Conservation (phyloP, 1,140 invertebrate genomes). For the Orchesella cincta region DNA sequence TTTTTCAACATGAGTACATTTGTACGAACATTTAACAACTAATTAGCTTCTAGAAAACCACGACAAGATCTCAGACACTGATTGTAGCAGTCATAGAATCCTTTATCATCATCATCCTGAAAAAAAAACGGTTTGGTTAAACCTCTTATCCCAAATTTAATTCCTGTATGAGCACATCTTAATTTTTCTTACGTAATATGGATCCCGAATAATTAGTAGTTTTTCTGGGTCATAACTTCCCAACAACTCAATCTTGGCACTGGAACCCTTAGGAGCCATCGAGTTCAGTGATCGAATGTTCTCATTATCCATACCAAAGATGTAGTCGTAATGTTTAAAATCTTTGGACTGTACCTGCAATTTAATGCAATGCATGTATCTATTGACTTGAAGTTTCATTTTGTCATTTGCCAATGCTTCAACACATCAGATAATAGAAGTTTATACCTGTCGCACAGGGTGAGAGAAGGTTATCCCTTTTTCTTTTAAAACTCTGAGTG, state of each 20-base stretch:
- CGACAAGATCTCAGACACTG: conserved; percentile 54
- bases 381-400: neutral
- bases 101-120: conserved; percentile 54
- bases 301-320: conserved; percentile 87
- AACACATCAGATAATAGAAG: neutral
- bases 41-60: conserved; percentile 57
- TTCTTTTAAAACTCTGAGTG: conserved; percentile 69
- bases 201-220: conserved; percentile 75
- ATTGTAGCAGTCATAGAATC: conserved; percentile 57
- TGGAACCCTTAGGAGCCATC: conserved; percentile 63
- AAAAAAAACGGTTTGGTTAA: conserved; percentile 16
- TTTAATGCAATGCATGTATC: neutral
- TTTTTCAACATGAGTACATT: too few species aligned
- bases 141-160: too few species aligned
- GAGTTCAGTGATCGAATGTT: conserved; percentile 72
- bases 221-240: conserved; percentile 79
- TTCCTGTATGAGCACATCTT: too few species aligned
- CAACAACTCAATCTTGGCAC: conserved; percentile 73
- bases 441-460: conserved; percentile 69
- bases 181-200: conserved; percentile 81
- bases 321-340: conserved; percentile 77
- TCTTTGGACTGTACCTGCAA: conserved; percentile 68
- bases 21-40: too few species aligned
- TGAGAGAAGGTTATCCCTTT: conserved; percentile 74
- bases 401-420: neutral